Evolutionary conservation across 2,113 vertebrate genomes (phyloP), one percentile per base, ranked within the genome.

Genomic region (Passer montanus): DNA sequence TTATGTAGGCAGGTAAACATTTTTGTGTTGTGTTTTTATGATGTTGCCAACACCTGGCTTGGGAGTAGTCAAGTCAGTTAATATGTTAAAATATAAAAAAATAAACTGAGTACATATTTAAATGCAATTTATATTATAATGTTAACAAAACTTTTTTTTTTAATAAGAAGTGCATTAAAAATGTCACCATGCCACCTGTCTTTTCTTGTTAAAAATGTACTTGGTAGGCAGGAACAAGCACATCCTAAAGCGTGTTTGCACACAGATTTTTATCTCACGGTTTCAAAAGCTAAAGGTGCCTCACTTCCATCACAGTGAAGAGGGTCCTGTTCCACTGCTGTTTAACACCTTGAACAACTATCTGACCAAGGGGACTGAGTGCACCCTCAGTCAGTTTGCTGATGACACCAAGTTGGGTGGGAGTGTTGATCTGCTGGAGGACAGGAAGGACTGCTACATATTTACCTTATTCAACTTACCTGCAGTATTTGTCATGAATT

Each of bases 351-450:
- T 52, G 60, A 52, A 19, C 33, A 60, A 15, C 33, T 37, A 28
- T 13, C 27, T 37, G 63, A 59, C 27, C 0, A 2, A 67, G 21
- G 52, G 31, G 3, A 43, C 22, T 0, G 1, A 52, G 14, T 6
- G 17, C 37, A 52, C 17, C 33, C 33, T 60, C 46, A 7, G 4
- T 52, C 22, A 37, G 21, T 37, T 52, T 77, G 46, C 27, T 37
- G 53, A 23, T 14, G 23, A 37, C 37, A 60, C 9, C 27, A 52
- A 15, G 11, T 1, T 37, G 17, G 5, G 27, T 31, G 16, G 21
- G 26, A 33, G 4, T 37, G 22, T 52, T 37, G 27, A 37, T 52
- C 14, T 60, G 53, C 27, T 68, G 18, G 37, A 60, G 22, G 27
- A 7, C 9, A 44, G 46, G 33, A 68, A 15, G 7, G 14, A 26